phyloP scores from a whole-genome alignment of 2,113 vertebrate genomes.

The Gadus macrocephalus region DNA sequence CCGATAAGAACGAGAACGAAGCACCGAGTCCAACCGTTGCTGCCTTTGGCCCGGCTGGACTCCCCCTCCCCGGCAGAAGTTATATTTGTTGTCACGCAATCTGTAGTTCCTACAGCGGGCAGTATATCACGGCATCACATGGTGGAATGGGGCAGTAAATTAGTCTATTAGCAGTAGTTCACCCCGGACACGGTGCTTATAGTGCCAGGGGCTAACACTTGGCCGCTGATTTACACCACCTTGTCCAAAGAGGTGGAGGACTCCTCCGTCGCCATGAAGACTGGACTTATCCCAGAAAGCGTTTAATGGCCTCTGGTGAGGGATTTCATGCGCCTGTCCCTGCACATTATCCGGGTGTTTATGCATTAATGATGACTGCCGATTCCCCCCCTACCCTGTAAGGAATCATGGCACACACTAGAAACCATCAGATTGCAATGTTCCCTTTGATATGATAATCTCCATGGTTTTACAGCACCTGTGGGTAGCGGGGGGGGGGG shows the following conservation, averaged over 20 bases:
- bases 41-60: not conserved
- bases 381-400: conserved; percentile 30
- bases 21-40: too few species aligned
- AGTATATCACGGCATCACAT: conserved; percentile 51
- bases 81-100: conserved; percentile 53
- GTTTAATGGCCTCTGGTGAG: conserved; percentile 59
- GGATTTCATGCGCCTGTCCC: conserved; percentile 51
- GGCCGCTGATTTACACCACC: conserved; percentile 51
- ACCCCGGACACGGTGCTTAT: conserved; percentile 56
- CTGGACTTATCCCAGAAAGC: conserved; percentile 49
- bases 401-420: conserved; percentile 28
- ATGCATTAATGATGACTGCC: conserved; percentile 54
- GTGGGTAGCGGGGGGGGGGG: conserved; percentile 36
- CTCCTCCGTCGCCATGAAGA: conserved; percentile 28
- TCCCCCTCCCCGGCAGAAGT: conserved; percentile 25
- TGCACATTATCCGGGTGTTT: conserved; percentile 60
- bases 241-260: conserved; percentile 40
- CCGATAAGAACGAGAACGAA: too few species aligned
- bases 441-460: conserved; percentile 66
- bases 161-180: conserved; percentile 54
- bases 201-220: conserved; percentile 42
- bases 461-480: conserved; percentile 27
- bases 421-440: conserved; percentile 54
- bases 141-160: conserved; percentile 48
- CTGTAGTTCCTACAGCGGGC: conserved; percentile 52